A percentile compares a stretch with the other conserved stretches of the same genome.
These are phyloP conservation scores for Mylabris sibirica DNA, from an alignment of 2,888 invertebrate species.

Conservation along the genomic window DNA sequence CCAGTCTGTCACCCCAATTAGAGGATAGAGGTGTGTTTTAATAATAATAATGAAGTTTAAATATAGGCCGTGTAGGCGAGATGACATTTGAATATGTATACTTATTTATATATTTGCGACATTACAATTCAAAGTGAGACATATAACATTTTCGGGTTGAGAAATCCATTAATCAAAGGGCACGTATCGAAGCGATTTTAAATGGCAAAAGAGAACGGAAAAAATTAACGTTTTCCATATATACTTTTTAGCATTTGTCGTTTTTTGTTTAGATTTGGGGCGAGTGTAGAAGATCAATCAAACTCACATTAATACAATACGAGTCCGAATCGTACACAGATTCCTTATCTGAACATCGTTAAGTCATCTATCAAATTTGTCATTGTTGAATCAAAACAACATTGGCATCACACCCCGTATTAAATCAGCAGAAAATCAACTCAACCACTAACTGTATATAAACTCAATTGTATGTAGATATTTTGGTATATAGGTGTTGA, in stretches of 20 bases:
- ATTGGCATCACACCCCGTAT: constrained; percentile 3
- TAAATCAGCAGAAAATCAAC: neutral
- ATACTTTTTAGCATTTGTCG: neutral
- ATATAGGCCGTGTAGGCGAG: constrained; percentile 3
- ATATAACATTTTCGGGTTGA: constrained; percentile 39
- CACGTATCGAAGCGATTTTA: constrained; percentile 42
- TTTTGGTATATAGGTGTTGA: constrained; percentile 9
- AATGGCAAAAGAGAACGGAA: constrained; percentile 40
- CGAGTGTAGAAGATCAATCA: constrained; percentile 43
- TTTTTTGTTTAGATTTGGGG: constrained; percentile 24
- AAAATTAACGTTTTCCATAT: constrained; percentile 27
- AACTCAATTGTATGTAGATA: constrained; percentile 9
- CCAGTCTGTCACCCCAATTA: neutral
- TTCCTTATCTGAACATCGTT: constrained; percentile 28
- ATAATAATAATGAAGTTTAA: neutral
- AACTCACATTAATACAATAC: constrained; percentile 33
- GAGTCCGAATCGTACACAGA: constrained; percentile 13
- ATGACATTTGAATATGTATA: constrained; percentile 43
- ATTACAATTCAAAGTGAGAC: constrained; percentile 43
- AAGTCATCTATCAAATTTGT: constrained; percentile 29
- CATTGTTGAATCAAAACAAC: constrained; percentile 25
- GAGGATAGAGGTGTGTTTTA: neutral
- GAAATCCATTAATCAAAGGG: constrained; percentile 45
- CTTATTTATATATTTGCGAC: constrained; percentile 40
- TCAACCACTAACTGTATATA: constrained; percentile 23